Evolutionary conservation across 1,140 invertebrate genomes (phyloP).

Genomic region (Bombus balteatus): DNA sequence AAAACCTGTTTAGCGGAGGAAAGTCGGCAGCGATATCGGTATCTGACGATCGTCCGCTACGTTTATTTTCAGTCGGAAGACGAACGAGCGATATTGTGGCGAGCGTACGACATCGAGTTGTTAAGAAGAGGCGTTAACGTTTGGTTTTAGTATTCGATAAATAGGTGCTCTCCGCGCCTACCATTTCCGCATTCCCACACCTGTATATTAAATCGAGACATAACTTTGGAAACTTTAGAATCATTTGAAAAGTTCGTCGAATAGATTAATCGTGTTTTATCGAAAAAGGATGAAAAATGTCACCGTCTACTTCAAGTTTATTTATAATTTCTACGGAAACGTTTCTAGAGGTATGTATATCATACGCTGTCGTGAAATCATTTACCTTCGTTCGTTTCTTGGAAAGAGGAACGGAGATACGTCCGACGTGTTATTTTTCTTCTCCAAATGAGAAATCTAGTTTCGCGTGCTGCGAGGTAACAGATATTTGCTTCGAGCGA

Average conservation of each 20-base stretch:
- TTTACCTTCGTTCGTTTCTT: constrained; percentile 13
- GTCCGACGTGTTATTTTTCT: constrained; percentile 17
- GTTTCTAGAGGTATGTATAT: background rate
- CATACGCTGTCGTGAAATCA: background rate
- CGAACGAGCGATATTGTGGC: too few relatives aligned
- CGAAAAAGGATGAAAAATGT: background rate
- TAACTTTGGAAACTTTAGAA: too few relatives aligned
- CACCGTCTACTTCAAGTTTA: background rate
- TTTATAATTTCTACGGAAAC: background rate
- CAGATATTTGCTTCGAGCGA: background rate
- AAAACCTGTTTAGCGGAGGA: background rate
- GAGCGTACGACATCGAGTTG: too few relatives aligned
- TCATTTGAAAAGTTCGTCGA: too few relatives aligned
- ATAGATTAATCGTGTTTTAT: background rate
- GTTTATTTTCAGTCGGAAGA: too few relatives aligned
- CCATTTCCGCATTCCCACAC: too few relatives aligned
- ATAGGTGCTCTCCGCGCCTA: too few relatives aligned
- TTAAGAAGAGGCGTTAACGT: too few relatives aligned
- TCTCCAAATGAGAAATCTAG: constrained; percentile 23
- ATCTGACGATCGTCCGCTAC: too few relatives aligned
- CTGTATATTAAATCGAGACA: too few relatives aligned
- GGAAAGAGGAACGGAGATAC: background rate
- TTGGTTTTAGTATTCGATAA: too few relatives aligned
- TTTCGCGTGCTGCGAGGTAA: constrained; percentile 3
- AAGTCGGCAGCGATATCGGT: too few relatives aligned